Evolutionary conservation across 2,888 invertebrate genomes (phyloP), one percentile per base, ranked within the genome.

Genomic region (Lithosia quadra): DNA sequence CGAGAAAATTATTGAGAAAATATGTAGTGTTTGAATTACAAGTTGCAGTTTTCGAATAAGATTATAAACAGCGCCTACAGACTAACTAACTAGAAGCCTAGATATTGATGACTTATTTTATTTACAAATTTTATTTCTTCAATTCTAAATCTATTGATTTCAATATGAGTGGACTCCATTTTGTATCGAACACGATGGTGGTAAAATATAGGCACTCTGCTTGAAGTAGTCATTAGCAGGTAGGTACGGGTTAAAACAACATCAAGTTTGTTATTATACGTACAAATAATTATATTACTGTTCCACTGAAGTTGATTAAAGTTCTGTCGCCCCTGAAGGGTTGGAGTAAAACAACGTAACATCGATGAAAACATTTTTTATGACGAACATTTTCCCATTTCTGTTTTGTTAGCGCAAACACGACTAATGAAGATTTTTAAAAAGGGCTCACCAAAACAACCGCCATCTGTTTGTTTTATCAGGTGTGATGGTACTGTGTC

Each of bases 391-490:
- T 72, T 55, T 13, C 22, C n/a, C 55, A 39, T 62, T 79, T 71
- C 66, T 73, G 36, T 68, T 69, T 67, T 71, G 57, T 65, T 39
- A 53, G 59, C 60, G 57, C 68, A 77, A 73, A 75, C 63, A 58
- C 39, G n/a, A 60, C 24, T 65, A 77, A 77, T 77, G 63, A 73
- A 75, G 59, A 72, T 24, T 34, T 71, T 69, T 60, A 43, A 70
- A 70, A 74, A 71, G 70, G 67, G 61, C 39, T 71, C 61, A 28
- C 39, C 18, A 53, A 71, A 79, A 79, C 69, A 76, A 60, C 63
- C 62, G n/a, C 24, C 34, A 49, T 59, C 39, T 36, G 67, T 55
- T 62, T 62, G 60, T 36, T 56, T 36, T 60, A 34, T 67, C 34
- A 63, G 59, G 22, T 33, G 43, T 62, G 15, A 56, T 57, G 21